phyloP scores from a whole-genome alignment of 2,113 vertebrate species.

The human region DNA sequence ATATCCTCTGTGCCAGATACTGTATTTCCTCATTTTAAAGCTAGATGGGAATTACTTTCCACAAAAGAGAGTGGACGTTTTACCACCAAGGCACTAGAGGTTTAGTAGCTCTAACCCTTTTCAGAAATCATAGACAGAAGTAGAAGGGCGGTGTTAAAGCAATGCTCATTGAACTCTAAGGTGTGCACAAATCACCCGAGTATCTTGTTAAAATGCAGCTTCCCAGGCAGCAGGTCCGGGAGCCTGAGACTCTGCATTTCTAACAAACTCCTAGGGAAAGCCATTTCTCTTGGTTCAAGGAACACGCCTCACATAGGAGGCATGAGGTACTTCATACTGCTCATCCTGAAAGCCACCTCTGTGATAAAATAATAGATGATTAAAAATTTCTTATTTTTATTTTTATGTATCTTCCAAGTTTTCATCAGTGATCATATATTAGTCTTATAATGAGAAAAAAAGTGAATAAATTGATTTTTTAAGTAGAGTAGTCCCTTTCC shows the following conservation, averaged over 20 bases:
- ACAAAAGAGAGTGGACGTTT: not conserved
- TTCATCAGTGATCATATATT: not conserved
- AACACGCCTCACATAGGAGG: not conserved
- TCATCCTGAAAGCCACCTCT: not conserved
- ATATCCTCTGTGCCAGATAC: not conserved
- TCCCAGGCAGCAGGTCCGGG: not conserved
- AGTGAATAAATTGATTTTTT: not conserved
- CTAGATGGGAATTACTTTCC: not conserved
- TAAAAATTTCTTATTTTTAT: not conserved
- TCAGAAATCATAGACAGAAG: not conserved
- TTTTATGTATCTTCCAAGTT: not conserved
- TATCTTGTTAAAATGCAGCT: not conserved
- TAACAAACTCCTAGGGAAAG: not conserved
- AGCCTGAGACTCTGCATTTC: not conserved
- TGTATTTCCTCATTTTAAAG: not conserved
- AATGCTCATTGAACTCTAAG: not conserved
- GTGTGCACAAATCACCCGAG: accelerated
- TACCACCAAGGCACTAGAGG: not conserved
- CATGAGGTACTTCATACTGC: too few species aligned
- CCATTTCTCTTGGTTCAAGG: not conserved
- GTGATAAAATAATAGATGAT: not conserved
- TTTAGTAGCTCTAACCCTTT: not conserved
- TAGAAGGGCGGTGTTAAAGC: not conserved
- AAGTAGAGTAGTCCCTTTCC: not conserved
- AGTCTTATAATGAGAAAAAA: not conserved